phyloP scores from a whole-genome alignment of 2,888 invertebrate genomes.

The Dasysyrphus tricinctus region DNA sequence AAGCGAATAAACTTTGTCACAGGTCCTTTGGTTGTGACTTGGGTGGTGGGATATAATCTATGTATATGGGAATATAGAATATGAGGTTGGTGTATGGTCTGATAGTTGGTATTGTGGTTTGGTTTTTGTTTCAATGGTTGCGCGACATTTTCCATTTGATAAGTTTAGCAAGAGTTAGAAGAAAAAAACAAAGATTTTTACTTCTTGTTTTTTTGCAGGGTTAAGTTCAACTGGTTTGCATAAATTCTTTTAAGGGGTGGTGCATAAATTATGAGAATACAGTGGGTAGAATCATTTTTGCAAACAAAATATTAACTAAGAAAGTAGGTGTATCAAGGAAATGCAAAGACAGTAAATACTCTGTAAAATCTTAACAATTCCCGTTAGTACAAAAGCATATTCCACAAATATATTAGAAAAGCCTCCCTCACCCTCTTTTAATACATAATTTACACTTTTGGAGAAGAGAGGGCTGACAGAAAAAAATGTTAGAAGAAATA shows the following conservation, averaged over 20 bases:
- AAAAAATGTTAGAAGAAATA: too few relatives aligned
- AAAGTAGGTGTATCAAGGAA: too few relatives aligned
- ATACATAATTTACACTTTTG: too few relatives aligned
- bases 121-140: constrained; percentile 38
- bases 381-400: too few relatives aligned
- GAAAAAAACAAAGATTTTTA: not conserved
- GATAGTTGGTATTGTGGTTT: constrained; percentile 9
- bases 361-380: too few relatives aligned
- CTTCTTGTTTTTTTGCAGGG: constrained; percentile 11
- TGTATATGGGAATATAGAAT: not conserved
- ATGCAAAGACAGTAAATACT: too few relatives aligned
- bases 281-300: constrained; percentile 16
- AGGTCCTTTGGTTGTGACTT: constrained; percentile 38
- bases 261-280: constrained; percentile 24
- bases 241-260: constrained; percentile 42
- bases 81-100: constrained; percentile 9
- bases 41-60: constrained; percentile 11
- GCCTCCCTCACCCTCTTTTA: too few relatives aligned
- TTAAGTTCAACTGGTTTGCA: constrained; percentile 70
- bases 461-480: too few relatives aligned
- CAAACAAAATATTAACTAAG: too few relatives aligned
- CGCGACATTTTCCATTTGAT: constrained; percentile 55
- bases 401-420: too few relatives aligned
- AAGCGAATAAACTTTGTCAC: constrained; percentile 53
- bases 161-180: constrained; percentile 28